phyloP scores from a whole-genome alignment of 2,888 invertebrate species.

The Microctonus aethiopoides region DNA sequence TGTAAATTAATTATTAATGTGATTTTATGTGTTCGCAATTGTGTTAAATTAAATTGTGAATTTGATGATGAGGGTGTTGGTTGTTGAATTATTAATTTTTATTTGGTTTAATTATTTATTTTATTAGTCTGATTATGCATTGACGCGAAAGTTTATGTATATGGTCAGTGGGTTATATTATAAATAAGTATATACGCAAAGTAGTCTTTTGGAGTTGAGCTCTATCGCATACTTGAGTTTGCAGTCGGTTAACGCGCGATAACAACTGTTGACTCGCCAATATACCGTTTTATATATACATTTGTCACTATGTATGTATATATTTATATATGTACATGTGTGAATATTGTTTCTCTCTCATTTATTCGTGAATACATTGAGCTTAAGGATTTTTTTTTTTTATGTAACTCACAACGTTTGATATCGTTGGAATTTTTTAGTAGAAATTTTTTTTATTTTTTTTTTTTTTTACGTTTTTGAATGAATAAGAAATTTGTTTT shows the following conservation, averaged over 20 bases:
- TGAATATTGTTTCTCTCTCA: too few relatives aligned
- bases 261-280: slow-evolving; percentile 34
- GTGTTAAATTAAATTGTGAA: background rate
- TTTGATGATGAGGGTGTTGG: background rate
- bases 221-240: slow-evolving; percentile 12
- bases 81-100: background rate
- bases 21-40: background rate
- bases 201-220: slow-evolving; percentile 13
- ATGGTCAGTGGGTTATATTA: slow-evolving; percentile 14
- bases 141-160: slow-evolving; percentile 23
- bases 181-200: slow-evolving; percentile 11
- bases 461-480: background rate
- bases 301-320: too few relatives aligned
- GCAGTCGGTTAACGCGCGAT: slow-evolving; percentile 32
- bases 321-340: too few relatives aligned
- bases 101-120: slow-evolving; percentile 30
- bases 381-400: too few relatives aligned
- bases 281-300: too few relatives aligned
- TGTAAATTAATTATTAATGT: too few relatives aligned
- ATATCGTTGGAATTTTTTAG: too few relatives aligned
- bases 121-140: slow-evolving; percentile 32
- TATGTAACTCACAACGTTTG: too few relatives aligned
- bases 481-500: background rate
- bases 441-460: background rate
- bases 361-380: too few relatives aligned